These are phyloP conservation scores for Salvelinus namaycush DNA, from an alignment of 2,113 vertebrate genomes.

Conservation along the genomic window DNA sequence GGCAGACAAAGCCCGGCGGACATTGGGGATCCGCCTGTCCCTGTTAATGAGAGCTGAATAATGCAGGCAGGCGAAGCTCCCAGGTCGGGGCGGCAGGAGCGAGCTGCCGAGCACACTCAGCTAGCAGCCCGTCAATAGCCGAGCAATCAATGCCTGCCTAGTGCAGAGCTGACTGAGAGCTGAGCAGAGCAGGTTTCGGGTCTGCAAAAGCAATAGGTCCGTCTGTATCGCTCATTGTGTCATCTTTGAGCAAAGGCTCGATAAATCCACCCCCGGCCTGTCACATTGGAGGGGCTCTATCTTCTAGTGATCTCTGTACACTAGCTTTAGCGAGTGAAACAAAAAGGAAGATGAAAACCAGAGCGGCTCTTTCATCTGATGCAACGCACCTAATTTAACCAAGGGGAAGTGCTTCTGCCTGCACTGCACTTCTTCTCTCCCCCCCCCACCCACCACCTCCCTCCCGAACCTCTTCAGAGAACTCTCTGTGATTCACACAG, in stretches of 20 bases:
- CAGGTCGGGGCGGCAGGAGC: not conserved
- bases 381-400: constrained; percentile 30
- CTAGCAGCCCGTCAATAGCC: constrained; percentile 9
- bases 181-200: not conserved
- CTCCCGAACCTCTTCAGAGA: constrained; percentile 17
- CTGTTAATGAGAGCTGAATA: constrained; percentile 31
- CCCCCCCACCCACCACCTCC: not conserved
- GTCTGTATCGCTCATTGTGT: constrained; percentile 15
- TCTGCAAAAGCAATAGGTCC: not conserved
- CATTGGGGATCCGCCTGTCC: constrained; percentile 4
- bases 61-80: constrained; percentile 16
- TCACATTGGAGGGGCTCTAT: not conserved
- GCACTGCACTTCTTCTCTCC: no score
- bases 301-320: not conserved
- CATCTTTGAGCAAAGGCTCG: constrained; percentile 4
- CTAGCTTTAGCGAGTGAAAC: not conserved
- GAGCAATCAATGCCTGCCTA: not conserved
- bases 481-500: constrained; percentile 32
- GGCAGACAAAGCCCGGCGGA: not conserved
- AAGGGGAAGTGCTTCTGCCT: constrained; percentile 8
- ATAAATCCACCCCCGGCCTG: constrained; percentile 22
- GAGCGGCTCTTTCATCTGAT: constrained; percentile 29
- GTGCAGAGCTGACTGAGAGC: not conserved
- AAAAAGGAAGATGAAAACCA: constrained; percentile 16
- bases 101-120: not conserved